Percentiles rank a stretch among this genome's conserved stretches.
Conservation (phyloP, 2,797 vertebrate species). For the Gallirallus australis region DNA sequence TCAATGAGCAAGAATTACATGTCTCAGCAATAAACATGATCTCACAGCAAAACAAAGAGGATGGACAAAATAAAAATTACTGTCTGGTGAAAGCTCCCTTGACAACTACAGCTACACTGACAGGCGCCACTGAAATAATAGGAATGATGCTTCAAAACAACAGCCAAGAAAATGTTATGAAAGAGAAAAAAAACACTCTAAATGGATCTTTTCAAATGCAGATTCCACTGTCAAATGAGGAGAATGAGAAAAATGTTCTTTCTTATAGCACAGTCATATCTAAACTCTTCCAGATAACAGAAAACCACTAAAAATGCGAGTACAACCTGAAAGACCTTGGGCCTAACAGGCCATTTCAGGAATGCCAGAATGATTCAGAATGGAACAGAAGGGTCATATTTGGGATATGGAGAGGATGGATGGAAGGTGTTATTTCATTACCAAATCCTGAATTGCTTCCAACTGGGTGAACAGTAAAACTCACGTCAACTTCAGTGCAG, state of each 20-base stretch:
- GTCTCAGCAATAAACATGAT: slow-evolving; percentile 57
- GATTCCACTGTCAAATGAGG: slow-evolving; percentile 33
- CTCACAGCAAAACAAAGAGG: slow-evolving; percentile 38
- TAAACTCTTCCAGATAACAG: background rate
- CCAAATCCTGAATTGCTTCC: background rate
- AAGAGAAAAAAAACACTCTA: slow-evolving; percentile 33
- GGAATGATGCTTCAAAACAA: slow-evolving; percentile 61
- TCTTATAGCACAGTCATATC: background rate
- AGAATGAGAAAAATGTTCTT: slow-evolving; percentile 35
- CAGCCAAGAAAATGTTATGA: slow-evolving; percentile 59
- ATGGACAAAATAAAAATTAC: slow-evolving; percentile 57
- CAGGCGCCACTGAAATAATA: slow-evolving; percentile 67
- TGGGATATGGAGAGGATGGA: background rate
- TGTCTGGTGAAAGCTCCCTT: slow-evolving; percentile 61
- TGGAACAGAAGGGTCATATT: background rate
- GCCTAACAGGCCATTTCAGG: background rate
- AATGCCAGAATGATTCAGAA: background rate
- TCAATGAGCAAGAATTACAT: slow-evolving; percentile 40
- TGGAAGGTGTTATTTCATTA: background rate
- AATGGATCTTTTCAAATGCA: slow-evolving; percentile 58
- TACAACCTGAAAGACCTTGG: background rate
- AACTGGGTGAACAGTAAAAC: background rate
- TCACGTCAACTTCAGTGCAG: background rate
- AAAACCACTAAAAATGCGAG: background rate
- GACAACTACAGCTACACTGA: slow-evolving; percentile 61